Evolutionary conservation across 2,888 invertebrate genomes (phyloP).

Genomic region (Amblyjoppa fuscipennis): DNA sequence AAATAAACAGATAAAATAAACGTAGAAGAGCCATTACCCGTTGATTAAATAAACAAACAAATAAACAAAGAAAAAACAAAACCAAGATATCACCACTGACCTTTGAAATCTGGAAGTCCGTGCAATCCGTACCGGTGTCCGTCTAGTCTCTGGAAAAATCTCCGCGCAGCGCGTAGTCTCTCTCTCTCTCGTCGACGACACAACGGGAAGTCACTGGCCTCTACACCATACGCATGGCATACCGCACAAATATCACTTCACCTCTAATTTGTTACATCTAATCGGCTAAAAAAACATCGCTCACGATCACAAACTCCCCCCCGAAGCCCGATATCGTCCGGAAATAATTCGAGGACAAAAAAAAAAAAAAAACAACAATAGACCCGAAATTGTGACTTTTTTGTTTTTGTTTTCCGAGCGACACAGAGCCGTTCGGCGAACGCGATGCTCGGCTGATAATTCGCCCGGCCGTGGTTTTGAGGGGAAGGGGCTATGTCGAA

Average conservation of each 20-base stretch:
- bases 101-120: conserved; percentile 16
- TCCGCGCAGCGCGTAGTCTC: neutral
- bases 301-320: neutral
- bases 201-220: conserved; percentile 30
- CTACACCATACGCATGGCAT: conserved; percentile 3
- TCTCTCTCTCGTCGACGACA: neutral
- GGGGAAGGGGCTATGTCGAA: neutral
- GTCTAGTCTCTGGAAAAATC: conserved; percentile 20
- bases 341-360: neutral
- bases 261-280: neutral
- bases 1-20: neutral
- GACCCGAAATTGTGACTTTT: neutral
- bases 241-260: conserved; percentile 22
- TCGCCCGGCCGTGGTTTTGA: neutral
- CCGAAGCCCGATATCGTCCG: neutral
- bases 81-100: neutral
- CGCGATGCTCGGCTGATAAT: conserved; percentile 6
- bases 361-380: neutral
- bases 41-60: neutral
- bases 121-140: conserved; percentile 4
- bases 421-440: neutral
- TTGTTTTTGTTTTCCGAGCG: neutral
- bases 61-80: neutral
- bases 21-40: too few species aligned
- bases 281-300: neutral